These are phyloP conservation scores for Thyatira batis DNA, from an alignment of 2,888 invertebrate genomes.

Conservation along the genomic window DNA sequence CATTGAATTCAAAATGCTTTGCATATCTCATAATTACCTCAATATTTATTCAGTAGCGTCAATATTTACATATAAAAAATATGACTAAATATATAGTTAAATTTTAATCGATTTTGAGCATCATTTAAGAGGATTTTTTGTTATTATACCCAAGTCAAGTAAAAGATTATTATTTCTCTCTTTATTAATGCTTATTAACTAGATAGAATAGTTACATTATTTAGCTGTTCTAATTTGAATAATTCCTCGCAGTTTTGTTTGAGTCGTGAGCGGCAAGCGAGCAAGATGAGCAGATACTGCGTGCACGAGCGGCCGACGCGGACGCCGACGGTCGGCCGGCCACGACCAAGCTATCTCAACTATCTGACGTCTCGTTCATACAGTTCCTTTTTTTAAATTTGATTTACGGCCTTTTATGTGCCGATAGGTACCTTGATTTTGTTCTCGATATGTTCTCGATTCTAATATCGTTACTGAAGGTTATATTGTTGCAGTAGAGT, in stretches of 20 bases:
- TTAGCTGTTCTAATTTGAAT: conserved; percentile 19
- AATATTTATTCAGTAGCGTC: too few relatives aligned
- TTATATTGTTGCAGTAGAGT: conserved; percentile 8
- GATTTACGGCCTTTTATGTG: conserved; percentile 44
- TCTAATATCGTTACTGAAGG: conserved; percentile 13
- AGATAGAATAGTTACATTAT: not conserved
- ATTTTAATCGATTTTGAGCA: too few relatives aligned
- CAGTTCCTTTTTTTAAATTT: conserved; percentile 44
- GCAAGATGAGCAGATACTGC: conserved; percentile 50
- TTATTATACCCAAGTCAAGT: too few relatives aligned
- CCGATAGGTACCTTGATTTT: conserved; percentile 30
- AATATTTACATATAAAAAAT: too few relatives aligned
- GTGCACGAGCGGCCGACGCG: conserved; percentile 30
- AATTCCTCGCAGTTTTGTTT: conserved; percentile 37
- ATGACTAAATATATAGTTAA: too few relatives aligned
- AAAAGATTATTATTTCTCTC: not conserved
- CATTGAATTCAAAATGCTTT: not conserved
- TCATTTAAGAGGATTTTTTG: too few relatives aligned
- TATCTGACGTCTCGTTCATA: conserved; percentile 45
- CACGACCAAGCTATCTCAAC: conserved; percentile 48
- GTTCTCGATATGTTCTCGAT: too few relatives aligned
- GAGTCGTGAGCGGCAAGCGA: conserved; percentile 40
- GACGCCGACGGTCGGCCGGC: too few relatives aligned
- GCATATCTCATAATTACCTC: too few relatives aligned
- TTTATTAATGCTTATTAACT: not conserved